A percentile compares a stretch with the other conserved stretches of the same genome.
Conservation (phyloP, 2,797 vertebrate species). For the Sciaenops ocellatus region DNA sequence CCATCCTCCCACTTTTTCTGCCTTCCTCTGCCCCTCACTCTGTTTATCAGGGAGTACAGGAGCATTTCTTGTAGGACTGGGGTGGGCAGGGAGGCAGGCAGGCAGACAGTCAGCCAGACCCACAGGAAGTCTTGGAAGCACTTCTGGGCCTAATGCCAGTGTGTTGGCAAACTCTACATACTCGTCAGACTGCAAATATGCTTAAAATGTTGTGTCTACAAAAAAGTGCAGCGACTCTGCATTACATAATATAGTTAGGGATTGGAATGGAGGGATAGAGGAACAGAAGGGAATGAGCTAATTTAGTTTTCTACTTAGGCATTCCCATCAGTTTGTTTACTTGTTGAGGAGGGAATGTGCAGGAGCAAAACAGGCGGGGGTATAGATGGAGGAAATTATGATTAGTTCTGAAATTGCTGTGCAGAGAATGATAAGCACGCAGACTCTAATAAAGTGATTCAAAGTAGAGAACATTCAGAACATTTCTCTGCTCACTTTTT, state of each 20-base stretch:
- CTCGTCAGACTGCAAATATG: constrained; percentile 76
- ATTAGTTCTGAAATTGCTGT: constrained; percentile 27
- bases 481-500: background rate
- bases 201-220: constrained; percentile 68
- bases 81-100: constrained; percentile 45
- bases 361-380: constrained; percentile 9
- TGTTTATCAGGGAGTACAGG: constrained; percentile 59
- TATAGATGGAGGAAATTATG: constrained; percentile 16
- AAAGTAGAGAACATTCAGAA: constrained; percentile 32
- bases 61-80: constrained; percentile 40
- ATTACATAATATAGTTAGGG: constrained; percentile 72
- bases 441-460: constrained; percentile 25
- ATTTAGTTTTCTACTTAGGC: constrained; percentile 60
- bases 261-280: constrained; percentile 47
- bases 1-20: constrained; percentile 65
- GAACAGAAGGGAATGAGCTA: constrained; percentile 30
- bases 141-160: constrained; percentile 65
- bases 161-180: constrained; percentile 59
- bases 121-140: constrained; percentile 70
- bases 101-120: constrained; percentile 58
- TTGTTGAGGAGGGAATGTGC: constrained; percentile 38
- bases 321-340: constrained; percentile 68
- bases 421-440: constrained; percentile 22
- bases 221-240: constrained; percentile 53
- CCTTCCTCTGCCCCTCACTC: constrained; percentile 36